Conservation (phyloP, 2,797 vertebrate genomes). For the Anguilla megastoma region DNA sequence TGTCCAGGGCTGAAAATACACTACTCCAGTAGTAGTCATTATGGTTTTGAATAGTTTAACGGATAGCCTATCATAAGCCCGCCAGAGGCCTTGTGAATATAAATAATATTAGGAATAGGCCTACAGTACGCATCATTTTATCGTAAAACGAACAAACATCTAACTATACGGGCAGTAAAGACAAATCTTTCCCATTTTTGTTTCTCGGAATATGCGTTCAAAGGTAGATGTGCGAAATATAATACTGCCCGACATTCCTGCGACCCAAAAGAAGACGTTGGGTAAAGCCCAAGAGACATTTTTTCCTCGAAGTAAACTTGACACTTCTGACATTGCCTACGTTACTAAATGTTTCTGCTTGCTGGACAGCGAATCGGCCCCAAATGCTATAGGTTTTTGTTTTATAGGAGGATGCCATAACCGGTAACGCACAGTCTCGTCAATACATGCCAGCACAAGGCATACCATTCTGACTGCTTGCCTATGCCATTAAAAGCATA, state of each 20-base stretch:
- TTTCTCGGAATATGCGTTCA: not conserved
- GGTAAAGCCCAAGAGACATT: not conserved
- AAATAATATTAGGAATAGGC: not conserved
- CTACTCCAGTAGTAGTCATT: not conserved
- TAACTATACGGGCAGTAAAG: not conserved
- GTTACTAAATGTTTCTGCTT: not conserved
- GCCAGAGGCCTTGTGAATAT: not conserved
- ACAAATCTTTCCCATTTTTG: not conserved
- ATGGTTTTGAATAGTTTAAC: not conserved
- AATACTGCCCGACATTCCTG: not conserved
- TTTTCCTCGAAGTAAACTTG: not conserved
- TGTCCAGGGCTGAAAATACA: not conserved
- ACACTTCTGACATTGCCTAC: not conserved
- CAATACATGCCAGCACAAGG: not conserved
- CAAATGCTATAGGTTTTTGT: not conserved
- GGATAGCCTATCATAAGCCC: not conserved
- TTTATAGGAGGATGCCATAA: not conserved
- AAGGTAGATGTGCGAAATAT: not conserved
- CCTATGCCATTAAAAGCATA: not conserved
- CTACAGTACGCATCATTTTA: not conserved
- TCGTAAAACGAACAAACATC: not conserved
- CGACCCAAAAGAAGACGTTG: not conserved
- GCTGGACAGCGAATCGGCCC: not conserved
- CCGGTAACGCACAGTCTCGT: not conserved
- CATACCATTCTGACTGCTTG: not conserved